phyloP scores from a whole-genome alignment of 2,797 vertebrate species.

The Podarcis siculus region DNA sequence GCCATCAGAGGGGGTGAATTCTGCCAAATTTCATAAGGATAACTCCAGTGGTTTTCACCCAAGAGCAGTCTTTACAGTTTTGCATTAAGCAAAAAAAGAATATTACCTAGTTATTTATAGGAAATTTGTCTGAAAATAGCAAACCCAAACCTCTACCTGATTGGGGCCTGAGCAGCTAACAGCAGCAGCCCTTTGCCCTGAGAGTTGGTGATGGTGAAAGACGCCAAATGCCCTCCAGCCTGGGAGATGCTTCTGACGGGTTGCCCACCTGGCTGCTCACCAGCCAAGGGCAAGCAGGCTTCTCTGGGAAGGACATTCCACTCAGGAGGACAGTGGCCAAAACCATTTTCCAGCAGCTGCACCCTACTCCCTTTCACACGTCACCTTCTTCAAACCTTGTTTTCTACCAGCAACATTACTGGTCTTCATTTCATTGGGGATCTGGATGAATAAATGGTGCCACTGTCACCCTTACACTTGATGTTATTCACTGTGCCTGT shows the following conservation, averaged over 20 bases:
- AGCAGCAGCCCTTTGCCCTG: background rate
- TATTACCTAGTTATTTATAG: no score
- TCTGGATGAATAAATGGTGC: background rate
- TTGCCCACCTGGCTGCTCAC: background rate
- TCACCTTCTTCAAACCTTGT: background rate
- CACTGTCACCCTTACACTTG: background rate
- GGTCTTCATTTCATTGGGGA: background rate
- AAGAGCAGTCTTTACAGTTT: no score
- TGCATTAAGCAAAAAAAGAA: no score
- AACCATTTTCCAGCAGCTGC: background rate
- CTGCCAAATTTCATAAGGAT: no score
- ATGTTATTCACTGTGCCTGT: background rate
- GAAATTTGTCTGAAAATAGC: no score
- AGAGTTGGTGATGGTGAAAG: accelerated
- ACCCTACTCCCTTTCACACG: background rate
- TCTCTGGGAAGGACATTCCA: no score
- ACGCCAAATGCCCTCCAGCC: accelerated
- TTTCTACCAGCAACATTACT: background rate
- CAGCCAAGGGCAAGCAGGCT: no score
- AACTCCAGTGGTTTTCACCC: no score
- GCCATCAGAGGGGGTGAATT: no score
- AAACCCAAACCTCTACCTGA: background rate
- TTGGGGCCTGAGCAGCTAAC: background rate
- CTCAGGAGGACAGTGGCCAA: no score
- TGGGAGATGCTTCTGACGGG: accelerated